These are phyloP conservation scores for Sclerurus mexicanus DNA, from an alignment of 2,113 vertebrate genomes.

Conservation along the genomic window DNA sequence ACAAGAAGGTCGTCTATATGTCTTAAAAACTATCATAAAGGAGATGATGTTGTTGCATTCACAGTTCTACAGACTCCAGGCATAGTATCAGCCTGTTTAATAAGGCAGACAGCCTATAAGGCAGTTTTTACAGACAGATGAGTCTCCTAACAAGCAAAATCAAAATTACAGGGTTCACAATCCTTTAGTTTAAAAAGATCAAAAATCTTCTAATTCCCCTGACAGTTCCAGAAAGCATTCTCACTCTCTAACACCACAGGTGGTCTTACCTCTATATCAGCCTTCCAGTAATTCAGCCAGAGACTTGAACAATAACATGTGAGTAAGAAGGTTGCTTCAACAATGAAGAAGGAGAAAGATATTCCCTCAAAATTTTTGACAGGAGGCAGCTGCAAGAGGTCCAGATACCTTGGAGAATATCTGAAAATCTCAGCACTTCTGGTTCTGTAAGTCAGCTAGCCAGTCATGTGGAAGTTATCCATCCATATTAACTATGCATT, in stretches of 20 bases:
- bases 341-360: background rate
- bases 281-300: background rate
- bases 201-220: background rate
- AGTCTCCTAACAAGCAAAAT: background rate
- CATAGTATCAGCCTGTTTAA: background rate
- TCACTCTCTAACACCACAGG: background rate
- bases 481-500: background rate
- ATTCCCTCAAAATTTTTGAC: background rate
- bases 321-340: background rate
- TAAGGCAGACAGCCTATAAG: background rate
- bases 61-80: background rate
- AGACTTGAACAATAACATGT: background rate
- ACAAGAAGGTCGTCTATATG: background rate
- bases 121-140: background rate
- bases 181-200: background rate
- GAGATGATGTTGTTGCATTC: background rate
- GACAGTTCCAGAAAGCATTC: conserved; percentile 18
- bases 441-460: background rate
- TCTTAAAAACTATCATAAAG: background rate
- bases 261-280: background rate
- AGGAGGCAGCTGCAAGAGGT: background rate
- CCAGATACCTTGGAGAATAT: background rate
- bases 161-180: background rate
- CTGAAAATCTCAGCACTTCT: background rate
- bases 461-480: background rate